A percentile compares a stretch with the other conserved stretches of the same genome.
Conservation (phyloP, 2,888 invertebrate genomes). For the Gari tellinella region DNA sequence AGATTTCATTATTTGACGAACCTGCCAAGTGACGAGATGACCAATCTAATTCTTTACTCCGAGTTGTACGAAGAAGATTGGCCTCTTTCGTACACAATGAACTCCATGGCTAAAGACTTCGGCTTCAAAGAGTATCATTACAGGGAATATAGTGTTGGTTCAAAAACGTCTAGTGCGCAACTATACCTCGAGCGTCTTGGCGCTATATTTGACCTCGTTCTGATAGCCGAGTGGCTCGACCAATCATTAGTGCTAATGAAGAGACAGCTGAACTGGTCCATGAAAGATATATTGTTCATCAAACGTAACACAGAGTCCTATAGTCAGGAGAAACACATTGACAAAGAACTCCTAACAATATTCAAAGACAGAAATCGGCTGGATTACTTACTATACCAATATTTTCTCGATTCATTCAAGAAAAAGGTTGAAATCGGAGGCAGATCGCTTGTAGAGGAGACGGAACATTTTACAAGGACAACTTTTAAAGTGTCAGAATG, state of each 20-base stretch:
- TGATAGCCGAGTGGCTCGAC: slow-evolving; percentile 13
- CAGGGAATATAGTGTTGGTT: background rate
- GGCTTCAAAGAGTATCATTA: slow-evolving; percentile 7
- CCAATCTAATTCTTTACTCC: slow-evolving; percentile 7
- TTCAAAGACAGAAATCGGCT: slow-evolving; percentile 2
- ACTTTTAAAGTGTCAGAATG: slow-evolving; percentile 1
- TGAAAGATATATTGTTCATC: slow-evolving; percentile 15
- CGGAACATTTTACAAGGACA: background rate
- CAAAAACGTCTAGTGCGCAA: background rate
- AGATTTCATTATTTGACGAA: slow-evolving; percentile 5
- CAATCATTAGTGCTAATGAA: slow-evolving; percentile 7
- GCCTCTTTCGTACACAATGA: slow-evolving; percentile 11
- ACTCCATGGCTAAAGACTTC: slow-evolving; percentile 22
- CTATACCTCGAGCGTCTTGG: slow-evolving; percentile 1
- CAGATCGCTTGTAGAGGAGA: background rate
- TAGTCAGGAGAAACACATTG: slow-evolving; percentile 1
- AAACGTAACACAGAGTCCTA: background rate
- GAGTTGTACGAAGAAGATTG: slow-evolving; percentile 1
- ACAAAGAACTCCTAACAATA: background rate
- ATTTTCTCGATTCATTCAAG: slow-evolving; percentile 1
- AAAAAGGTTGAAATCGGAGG: background rate
- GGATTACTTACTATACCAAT: slow-evolving; percentile 9
- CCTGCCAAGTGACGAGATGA: slow-evolving; percentile 5
- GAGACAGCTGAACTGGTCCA: slow-evolving; percentile 6
- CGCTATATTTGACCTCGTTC: slow-evolving; percentile 5